Conservation (phyloP, 2,888 invertebrate genomes). For the Erebia epiphron region DNA sequence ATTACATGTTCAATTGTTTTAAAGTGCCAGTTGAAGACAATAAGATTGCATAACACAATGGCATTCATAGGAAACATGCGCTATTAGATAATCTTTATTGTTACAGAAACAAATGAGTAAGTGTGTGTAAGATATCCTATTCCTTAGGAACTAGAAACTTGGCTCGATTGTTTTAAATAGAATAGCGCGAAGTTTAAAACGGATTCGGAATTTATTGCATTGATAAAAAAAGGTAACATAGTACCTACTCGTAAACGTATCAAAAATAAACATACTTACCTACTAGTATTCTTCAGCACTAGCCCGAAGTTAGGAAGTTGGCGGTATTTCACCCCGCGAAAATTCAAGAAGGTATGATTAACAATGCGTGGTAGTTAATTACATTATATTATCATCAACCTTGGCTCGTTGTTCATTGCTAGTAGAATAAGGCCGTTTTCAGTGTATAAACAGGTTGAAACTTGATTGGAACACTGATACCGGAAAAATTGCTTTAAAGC, state of each 20-base stretch:
- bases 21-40: slow-evolving; percentile 28
- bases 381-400: slow-evolving; percentile 25
- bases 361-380: slow-evolving; percentile 29
- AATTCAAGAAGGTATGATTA: slow-evolving; percentile 18
- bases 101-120: slow-evolving; percentile 33
- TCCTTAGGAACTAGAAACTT: slow-evolving; percentile 8
- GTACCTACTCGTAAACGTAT: too few relatives aligned
- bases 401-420: slow-evolving; percentile 35
- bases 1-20: slow-evolving; percentile 15
- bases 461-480: background rate
- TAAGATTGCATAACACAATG: slow-evolving; percentile 37
- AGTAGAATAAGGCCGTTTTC: slow-evolving; percentile 27
- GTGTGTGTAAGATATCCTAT: slow-evolving; percentile 14
- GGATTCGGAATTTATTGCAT: background rate
- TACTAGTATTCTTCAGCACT: too few relatives aligned
- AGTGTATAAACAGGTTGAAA: background rate
- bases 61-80: slow-evolving; percentile 29
- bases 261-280: too few relatives aligned
- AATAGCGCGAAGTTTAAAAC: slow-evolving; percentile 4
- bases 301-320: too few relatives aligned
- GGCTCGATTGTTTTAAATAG: slow-evolving; percentile 15
- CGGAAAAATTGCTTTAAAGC: background rate
- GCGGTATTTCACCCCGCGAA: too few relatives aligned
- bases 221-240: too few relatives aligned
- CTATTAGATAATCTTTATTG: slow-evolving; percentile 38